Evolutionary conservation across 2,797 vertebrate species (phyloP), one percentile per base, ranked within the genome.

Genomic region (Trematomus bernacchii): DNA sequence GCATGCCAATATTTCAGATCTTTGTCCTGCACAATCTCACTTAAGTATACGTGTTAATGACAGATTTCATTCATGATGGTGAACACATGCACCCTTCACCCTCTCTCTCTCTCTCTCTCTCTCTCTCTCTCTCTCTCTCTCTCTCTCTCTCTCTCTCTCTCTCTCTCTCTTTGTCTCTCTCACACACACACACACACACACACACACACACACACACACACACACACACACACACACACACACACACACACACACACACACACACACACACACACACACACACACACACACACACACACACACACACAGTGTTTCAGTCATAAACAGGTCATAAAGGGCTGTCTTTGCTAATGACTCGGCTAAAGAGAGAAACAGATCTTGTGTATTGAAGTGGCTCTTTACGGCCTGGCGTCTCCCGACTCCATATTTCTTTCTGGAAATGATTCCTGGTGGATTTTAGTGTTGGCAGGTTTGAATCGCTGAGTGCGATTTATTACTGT

Each of bases 261-360:
- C 48, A 50, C 48, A 75, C 67, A 68, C 43, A 57, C 51, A 60
- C 62, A 69, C 71, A 53, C 51, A 58, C 58, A 48, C 47, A 52
- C 76, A 44, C 59, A 67, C 63, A 47, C 58, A 61, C 68, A 75
- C 44, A 59, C 74, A 77, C 53, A 69, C 2, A 69, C 59, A 27
- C 62, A 63, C 37, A 19, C 46, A 46, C 75, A n/a, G 53, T 67
- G 55, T 66, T 83, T 71, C 59, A 73, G 83, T 78, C 84, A 75
- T 91, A 90, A 90, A 91, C 90, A 88, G 80, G 64, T 91, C 87
- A 85, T 91, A 90, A 92, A 91, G 85, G 72, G 54, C 66, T 77
- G 84, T 90, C 87, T 89, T 82, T 78, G 68, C 82, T 84, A 89
- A 92, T 87, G 88, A 89, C 47, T 87, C 74, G 53, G 57, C 79